Conservation (phyloP, 2,797 vertebrate genomes). For the Adrianichthys oophorus region DNA sequence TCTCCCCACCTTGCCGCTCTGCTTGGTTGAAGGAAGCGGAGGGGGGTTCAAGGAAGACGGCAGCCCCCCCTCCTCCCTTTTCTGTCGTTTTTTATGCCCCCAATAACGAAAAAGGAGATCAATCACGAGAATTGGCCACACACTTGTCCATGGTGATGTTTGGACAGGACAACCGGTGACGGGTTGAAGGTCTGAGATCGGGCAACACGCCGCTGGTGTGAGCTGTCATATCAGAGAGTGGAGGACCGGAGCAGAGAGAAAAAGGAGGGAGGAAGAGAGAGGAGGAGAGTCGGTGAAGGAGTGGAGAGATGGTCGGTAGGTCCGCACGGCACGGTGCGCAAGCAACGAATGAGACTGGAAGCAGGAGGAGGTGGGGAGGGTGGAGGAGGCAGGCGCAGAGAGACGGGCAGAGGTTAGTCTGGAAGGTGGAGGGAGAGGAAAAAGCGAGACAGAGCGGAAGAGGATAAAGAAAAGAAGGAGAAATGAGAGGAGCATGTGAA, state of each 20-base stretch:
- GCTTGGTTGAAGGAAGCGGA: conserved; percentile 67
- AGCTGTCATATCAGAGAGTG: conserved; percentile 73
- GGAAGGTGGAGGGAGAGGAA: conserved; percentile 3
- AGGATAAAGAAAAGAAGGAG: neutral
- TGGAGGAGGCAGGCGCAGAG: conserved; percentile 19
- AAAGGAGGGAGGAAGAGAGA: conserved; percentile 58
- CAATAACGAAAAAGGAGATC: conserved; percentile 43
- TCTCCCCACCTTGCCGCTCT: conserved; percentile 68
- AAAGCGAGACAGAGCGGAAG: conserved; percentile 2
- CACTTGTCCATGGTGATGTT: conserved; percentile 62
- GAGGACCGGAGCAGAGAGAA: conserved; percentile 44
- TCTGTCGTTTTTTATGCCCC: conserved; percentile 46
- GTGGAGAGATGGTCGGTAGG: conserved; percentile 60
- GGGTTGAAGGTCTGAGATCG: conserved; percentile 57
- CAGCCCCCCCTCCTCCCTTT: conserved; percentile 62
- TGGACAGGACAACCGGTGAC: conserved; percentile 62
- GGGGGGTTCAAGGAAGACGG: conserved; percentile 62
- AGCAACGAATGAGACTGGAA: conserved; percentile 64
- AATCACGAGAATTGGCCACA: conserved; percentile 63
- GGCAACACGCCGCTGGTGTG: conserved; percentile 67
- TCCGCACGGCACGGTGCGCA: conserved; percentile 68
- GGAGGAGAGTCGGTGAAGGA: conserved; percentile 36
- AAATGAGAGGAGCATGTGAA: neutral
- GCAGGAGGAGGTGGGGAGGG: conserved; percentile 15
- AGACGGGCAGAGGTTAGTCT: conserved; percentile 14